phyloP scores from a whole-genome alignment of 2,888 invertebrate genomes.

The Mythimna loreyi region DNA sequence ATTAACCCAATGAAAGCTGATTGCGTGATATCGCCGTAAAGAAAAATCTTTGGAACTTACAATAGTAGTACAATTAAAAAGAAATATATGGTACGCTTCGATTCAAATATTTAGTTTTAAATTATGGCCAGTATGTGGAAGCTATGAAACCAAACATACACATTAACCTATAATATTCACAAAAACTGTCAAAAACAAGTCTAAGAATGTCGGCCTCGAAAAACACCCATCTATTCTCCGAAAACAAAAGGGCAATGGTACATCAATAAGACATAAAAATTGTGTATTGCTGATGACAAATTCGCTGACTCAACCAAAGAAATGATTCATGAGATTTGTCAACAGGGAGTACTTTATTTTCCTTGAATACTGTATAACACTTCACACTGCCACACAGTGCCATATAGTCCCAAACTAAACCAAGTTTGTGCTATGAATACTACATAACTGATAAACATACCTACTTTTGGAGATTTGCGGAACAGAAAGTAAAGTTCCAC shows the following conservation, averaged over 20 bases:
- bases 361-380: not conserved
- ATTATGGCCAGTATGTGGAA: slow-evolving; percentile 12
- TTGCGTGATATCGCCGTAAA: slow-evolving; percentile 46
- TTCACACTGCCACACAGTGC: too few relatives aligned
- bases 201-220: too few relatives aligned
- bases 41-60: slow-evolving; percentile 33
- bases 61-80: slow-evolving; percentile 33
- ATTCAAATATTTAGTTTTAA: slow-evolving; percentile 11
- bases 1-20: slow-evolving; percentile 20
- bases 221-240: too few relatives aligned
- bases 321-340: not conserved
- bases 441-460: too few relatives aligned
- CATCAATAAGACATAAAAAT: not conserved
- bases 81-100: slow-evolving; percentile 24
- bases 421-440: too few relatives aligned
- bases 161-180: too few relatives aligned
- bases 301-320: slow-evolving; percentile 3
- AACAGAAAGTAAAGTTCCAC: too few relatives aligned
- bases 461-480: too few relatives aligned
- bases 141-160: slow-evolving; percentile 6
- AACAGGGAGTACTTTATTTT: not conserved
- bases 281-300: slow-evolving; percentile 10
- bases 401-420: too few relatives aligned
- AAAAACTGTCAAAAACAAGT: too few relatives aligned
- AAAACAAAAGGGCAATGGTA: not conserved